These are phyloP conservation scores for Leucophenga maculata DNA, from an alignment of 2,888 invertebrate species.

Conservation along the genomic window DNA sequence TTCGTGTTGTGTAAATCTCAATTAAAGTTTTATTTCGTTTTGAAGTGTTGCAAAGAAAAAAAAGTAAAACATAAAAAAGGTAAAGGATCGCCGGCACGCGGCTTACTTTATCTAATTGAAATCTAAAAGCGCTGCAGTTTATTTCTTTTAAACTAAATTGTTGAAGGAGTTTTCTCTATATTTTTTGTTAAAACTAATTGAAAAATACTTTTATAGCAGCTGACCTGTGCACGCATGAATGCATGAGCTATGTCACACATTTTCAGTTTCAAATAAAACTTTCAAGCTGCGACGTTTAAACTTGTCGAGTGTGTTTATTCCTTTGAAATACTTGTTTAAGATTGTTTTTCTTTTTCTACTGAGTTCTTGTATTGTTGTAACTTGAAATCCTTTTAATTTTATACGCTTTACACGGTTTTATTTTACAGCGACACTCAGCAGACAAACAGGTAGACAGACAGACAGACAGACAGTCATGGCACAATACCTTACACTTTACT, in stretches of 20 bases:
- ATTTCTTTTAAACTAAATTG: no score
- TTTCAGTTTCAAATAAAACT: no score
- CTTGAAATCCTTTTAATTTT: conserved; percentile 57
- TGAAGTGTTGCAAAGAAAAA: conserved; percentile 12
- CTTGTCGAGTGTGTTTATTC: no score
- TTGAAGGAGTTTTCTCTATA: no score
- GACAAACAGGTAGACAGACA: neutral
- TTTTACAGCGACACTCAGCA: conserved; percentile 17
- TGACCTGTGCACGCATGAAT: neutral
- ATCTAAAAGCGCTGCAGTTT: conserved; percentile 34
- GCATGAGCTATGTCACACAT: no score
- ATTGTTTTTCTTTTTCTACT: neutral
- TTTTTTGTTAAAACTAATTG: conserved; percentile 22
- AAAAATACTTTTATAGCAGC: conserved; percentile 15
- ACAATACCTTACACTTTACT: neutral
- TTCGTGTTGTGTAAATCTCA: conserved; percentile 54
- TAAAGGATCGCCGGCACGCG: conserved; percentile 4
- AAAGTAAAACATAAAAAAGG: neutral
- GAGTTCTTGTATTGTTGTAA: conserved; percentile 4
- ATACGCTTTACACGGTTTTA: conserved; percentile 50
- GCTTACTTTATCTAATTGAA: conserved; percentile 45
- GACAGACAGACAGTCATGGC: neutral
- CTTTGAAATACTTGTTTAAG: neutral
- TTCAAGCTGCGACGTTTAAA: no score
- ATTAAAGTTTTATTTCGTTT: conserved; percentile 46